phyloP scores from a whole-genome alignment of 2,797 vertebrate genomes.

The Tragelaphus eurycerus region DNA sequence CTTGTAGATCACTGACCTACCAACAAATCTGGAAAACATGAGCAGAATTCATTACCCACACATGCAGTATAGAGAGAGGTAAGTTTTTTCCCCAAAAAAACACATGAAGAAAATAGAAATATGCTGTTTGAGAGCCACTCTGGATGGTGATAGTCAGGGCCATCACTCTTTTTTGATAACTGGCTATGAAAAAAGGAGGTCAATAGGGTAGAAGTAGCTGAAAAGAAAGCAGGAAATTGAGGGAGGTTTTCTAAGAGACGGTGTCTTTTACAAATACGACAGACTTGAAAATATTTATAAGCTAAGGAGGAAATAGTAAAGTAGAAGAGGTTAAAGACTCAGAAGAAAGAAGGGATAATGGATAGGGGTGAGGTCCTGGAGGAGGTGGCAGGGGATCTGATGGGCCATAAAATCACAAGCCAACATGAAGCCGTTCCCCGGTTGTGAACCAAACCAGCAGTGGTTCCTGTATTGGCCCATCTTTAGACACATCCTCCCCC shows the following conservation, averaged over 20 bases:
- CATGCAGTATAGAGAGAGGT: background rate
- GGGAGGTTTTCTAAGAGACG: background rate
- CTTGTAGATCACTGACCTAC: slow-evolving; percentile 13
- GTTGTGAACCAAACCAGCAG: background rate
- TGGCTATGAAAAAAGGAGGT: background rate
- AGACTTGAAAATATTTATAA: background rate
- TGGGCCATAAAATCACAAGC: background rate
- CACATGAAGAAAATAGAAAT: background rate
- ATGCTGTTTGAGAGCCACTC: background rate
- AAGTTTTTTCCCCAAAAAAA: background rate
- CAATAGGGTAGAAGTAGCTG: background rate
- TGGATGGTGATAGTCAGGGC: background rate
- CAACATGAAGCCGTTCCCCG: slow-evolving; percentile 31
- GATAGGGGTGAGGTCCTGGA: background rate
- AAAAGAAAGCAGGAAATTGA: slow-evolving; percentile 25
- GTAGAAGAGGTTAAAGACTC: background rate
- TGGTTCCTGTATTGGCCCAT: background rate
- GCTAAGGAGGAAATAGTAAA: slow-evolving; percentile 3
- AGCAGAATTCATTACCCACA: slow-evolving; percentile 30
- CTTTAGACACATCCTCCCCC: background rate
- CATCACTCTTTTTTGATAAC: background rate
- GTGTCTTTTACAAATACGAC: background rate
- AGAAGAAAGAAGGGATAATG: background rate
- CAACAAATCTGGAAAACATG: slow-evolving; percentile 42
- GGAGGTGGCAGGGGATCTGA: background rate